Percentiles rank a stretch among this genome's conserved stretches.
These are phyloP conservation scores for Pseudolaguvia tuberculata DNA, from an alignment of 2,113 vertebrate genomes.

Conservation along the genomic window DNA sequence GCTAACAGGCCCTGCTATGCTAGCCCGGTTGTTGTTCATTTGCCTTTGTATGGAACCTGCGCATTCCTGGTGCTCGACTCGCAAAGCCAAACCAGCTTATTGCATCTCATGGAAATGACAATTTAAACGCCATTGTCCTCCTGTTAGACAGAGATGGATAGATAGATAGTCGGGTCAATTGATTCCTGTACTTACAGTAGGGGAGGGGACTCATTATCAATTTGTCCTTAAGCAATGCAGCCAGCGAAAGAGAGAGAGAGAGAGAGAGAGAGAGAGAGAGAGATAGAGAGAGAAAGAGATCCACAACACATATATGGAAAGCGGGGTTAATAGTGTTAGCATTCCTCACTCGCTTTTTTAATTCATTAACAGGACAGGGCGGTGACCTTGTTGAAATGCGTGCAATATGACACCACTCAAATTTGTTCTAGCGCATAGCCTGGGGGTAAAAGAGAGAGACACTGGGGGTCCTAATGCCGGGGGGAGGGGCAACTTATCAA, in stretches of 20 bases:
- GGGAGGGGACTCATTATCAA: conserved; percentile 49
- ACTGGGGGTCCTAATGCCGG: conserved; percentile 63
- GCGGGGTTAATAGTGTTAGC: conserved; percentile 70
- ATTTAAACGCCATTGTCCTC: conserved; percentile 46
- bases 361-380: conserved; percentile 73
- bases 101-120: conserved; percentile 47
- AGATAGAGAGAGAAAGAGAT: conserved; percentile 40
- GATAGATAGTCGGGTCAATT: conserved; percentile 40
- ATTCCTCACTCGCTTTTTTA: conserved; percentile 68
- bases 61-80: conserved; percentile 58
- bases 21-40: conserved; percentile 78
- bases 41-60: conserved; percentile 86
- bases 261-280: not conserved
- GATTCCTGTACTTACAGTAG: conserved; percentile 46
- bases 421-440: conserved; percentile 75
- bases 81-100: conserved; percentile 42
- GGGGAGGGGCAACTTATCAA: conserved; percentile 71
- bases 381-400: conserved; percentile 65
- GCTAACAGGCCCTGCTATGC: conserved; percentile 88
- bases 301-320: conserved; percentile 49
- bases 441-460: conserved; percentile 38
- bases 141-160: conserved; percentile 45
- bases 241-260: not conserved
- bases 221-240: conserved; percentile 50
- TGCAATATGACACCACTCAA: conserved; percentile 76